Evolutionary conservation across 2,888 invertebrate species (phyloP).

Genomic region (Clostera curtula): DNA sequence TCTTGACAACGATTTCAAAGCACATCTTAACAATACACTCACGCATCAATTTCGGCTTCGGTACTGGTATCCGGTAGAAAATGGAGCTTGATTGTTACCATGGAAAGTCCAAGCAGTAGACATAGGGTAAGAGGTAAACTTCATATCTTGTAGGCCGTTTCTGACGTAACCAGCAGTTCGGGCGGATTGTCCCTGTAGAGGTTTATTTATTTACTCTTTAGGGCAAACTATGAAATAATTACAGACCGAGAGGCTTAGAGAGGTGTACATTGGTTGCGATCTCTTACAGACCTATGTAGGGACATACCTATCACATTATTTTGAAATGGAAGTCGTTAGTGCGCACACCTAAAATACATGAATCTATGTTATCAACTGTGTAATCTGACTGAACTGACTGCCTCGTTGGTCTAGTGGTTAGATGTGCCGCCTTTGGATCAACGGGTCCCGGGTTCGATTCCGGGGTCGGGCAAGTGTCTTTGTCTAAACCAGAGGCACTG

Average conservation of each 20-base stretch:
- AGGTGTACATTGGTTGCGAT: neutral
- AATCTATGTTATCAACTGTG: too few relatives aligned
- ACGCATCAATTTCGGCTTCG: neutral
- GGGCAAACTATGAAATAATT: neutral
- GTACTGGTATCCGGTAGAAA: conserved; percentile 16
- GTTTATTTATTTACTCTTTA: neutral
- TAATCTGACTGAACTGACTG: too few relatives aligned
- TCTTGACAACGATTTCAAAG: neutral
- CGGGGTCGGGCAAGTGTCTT: too few relatives aligned
- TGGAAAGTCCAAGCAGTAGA: conserved; percentile 60
- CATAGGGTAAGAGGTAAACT: conserved; percentile 43
- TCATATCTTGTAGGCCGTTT: conserved; percentile 62
- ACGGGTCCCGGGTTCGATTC: too few relatives aligned
- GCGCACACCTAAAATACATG: too few relatives aligned
- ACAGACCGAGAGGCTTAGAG: too few relatives aligned
- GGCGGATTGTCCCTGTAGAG: conserved; percentile 23
- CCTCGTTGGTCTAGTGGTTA: too few relatives aligned
- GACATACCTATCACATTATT: too few relatives aligned
- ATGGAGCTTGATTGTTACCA: conserved; percentile 26
- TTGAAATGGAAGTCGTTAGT: too few relatives aligned
- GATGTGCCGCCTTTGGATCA: too few relatives aligned
- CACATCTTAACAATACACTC: neutral
- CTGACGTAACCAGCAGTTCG: conserved; percentile 27
- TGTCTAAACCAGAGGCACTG: too few relatives aligned
- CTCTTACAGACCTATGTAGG: neutral